A percentile compares a stretch with the other conserved stretches of the same genome.
These are phyloP conservation scores for Bambusicola thoracicus DNA, from an alignment of 2,113 vertebrate species.

Conservation along the genomic window DNA sequence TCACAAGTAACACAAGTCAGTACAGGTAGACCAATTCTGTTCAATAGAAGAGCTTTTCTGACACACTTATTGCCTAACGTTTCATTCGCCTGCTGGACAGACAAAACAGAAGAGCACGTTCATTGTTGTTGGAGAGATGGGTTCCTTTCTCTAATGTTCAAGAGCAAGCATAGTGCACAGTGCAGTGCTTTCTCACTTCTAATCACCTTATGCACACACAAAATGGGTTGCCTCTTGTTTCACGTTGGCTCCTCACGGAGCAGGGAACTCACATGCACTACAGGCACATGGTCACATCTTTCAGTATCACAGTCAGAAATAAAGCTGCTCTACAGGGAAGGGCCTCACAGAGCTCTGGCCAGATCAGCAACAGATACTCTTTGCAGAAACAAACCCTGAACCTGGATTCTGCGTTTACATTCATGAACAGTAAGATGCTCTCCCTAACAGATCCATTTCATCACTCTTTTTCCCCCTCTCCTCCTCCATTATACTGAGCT, in stretches of 20 bases:
- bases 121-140: neutral
- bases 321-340: neutral
- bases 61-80: accelerated
- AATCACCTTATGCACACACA: too few relatives aligned
- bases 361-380: neutral
- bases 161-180: neutral
- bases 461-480: neutral
- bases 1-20: neutral
- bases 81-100: neutral
- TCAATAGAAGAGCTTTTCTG: neutral
- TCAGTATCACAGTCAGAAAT: neutral
- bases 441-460: neutral
- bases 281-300: neutral
- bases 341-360: neutral
- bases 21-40: neutral
- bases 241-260: neutral
- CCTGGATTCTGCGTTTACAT: neutral
- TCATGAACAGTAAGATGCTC: neutral
- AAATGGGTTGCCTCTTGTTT: neutral
- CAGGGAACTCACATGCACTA: neutral
- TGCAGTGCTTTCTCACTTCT: neutral
- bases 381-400: neutral
- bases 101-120: neutral
- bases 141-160: neutral
- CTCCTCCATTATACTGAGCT: neutral